phyloP scores from a whole-genome alignment of 2,888 invertebrate genomes.

The Cataglyphis albicans region DNA sequence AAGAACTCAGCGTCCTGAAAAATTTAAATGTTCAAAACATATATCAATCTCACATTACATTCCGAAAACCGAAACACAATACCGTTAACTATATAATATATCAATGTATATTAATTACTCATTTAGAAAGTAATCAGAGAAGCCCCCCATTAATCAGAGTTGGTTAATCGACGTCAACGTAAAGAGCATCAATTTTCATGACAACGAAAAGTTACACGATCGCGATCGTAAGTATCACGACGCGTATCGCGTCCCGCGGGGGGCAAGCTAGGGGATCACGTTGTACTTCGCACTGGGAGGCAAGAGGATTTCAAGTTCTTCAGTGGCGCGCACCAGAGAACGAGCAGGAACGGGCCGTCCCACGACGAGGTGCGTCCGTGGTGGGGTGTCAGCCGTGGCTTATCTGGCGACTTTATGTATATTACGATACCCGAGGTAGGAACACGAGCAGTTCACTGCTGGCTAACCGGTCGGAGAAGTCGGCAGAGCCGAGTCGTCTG shows the following conservation, averaged over 20 bases:
- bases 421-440: constrained; percentile 81
- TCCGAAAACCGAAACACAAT: not conserved
- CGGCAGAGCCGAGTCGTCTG: constrained; percentile 68
- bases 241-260: not conserved
- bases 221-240: constrained; percentile 25
- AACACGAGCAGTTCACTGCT: constrained; percentile 83
- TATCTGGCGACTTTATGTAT: constrained; percentile 83
- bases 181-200: not conserved
- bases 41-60: not conserved
- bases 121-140: not conserved
- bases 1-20: not conserved
- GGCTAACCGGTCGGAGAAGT: constrained; percentile 81
- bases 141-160: not conserved
- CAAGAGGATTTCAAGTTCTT: constrained; percentile 46
- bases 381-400: constrained; percentile 78
- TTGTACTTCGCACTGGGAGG: constrained; percentile 21
- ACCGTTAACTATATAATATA: constrained; percentile 1
- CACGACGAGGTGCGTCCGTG: constrained; percentile 73
- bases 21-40: constrained; percentile 2
- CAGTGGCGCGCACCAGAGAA: constrained; percentile 50
- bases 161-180: not conserved
- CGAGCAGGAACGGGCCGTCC: constrained; percentile 62
- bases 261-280: constrained; percentile 24
- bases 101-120: not conserved
- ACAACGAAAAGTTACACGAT: constrained; percentile 12